Evolutionary conservation across 1,140 invertebrate species (phyloP).

Genomic region (Odontomachus brunneus): DNA sequence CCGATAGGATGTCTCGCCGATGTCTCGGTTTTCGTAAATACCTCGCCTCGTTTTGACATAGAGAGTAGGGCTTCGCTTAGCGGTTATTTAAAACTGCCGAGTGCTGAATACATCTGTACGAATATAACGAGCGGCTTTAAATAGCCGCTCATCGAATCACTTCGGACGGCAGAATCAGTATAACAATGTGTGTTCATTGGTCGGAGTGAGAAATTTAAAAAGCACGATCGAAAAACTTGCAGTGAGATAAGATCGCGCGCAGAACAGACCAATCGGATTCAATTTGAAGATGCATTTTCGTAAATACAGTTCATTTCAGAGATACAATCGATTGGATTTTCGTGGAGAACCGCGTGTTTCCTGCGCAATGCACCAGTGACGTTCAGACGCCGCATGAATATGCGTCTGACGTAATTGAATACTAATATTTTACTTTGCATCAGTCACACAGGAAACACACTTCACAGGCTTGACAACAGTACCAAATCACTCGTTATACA

Average conservation of each 20-base stretch:
- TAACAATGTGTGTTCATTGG: slow-evolving; percentile 10
- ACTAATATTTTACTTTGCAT: background rate
- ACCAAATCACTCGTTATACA: background rate
- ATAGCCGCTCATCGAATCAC: slow-evolving; percentile 60
- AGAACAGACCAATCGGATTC: background rate
- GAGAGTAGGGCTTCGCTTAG: slow-evolving; percentile 48
- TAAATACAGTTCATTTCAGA: too few species aligned
- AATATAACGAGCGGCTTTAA: slow-evolving; percentile 68
- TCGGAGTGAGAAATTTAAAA: background rate
- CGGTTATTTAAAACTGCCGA: slow-evolving; percentile 70
- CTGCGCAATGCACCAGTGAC: too few species aligned
- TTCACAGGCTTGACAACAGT: background rate
- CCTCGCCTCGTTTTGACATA: slow-evolving; percentile 32
- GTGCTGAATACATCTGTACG: slow-evolving; percentile 62
- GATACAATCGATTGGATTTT: too few species aligned
- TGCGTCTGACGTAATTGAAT: too few species aligned
- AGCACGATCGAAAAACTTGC: background rate
- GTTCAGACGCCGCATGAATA: too few species aligned
- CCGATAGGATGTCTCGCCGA: background rate
- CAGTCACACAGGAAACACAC: background rate
- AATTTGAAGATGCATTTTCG: too few species aligned
- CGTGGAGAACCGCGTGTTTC: too few species aligned
- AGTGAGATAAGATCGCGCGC: background rate
- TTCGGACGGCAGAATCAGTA: background rate
- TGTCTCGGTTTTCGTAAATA: slow-evolving; percentile 51